A percentile compares a stretch with the other conserved stretches of the same genome.
Conservation (phyloP, 1,140 invertebrate genomes). For the Dolichoris vasculosae region DNA sequence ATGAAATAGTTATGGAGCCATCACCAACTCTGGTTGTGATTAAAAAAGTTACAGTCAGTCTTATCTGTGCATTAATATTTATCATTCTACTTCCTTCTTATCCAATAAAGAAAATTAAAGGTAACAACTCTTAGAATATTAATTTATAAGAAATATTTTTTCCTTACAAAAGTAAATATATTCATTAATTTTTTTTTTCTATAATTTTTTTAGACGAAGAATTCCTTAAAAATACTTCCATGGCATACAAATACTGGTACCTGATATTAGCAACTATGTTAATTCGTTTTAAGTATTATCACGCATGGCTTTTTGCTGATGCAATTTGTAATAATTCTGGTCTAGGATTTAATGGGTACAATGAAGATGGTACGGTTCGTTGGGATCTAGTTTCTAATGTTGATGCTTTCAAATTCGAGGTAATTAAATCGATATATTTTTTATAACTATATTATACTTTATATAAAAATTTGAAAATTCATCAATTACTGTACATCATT, state of each 20-base stretch:
- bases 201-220: slow-evolving; percentile 77
- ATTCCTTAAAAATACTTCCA: slow-evolving; percentile 78
- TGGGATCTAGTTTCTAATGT: slow-evolving; percentile 97
- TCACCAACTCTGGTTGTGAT: slow-evolving; percentile 78
- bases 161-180: background rate
- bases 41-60: slow-evolving; percentile 80
- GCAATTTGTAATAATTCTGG: slow-evolving; percentile 95
- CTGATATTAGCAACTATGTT: slow-evolving; percentile 85
- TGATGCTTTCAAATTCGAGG: slow-evolving; percentile 92
- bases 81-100: slow-evolving; percentile 79
- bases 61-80: slow-evolving; percentile 81
- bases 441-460: background rate
- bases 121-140: slow-evolving; percentile 58
- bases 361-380: slow-evolving; percentile 79
- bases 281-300: slow-evolving; percentile 95
- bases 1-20: slow-evolving; percentile 76
- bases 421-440: slow-evolving; percentile 64
- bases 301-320: slow-evolving; percentile 96
- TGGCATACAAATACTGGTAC: slow-evolving; percentile 84
- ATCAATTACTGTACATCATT: no score
- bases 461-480: no score
- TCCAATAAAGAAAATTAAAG: slow-evolving; percentile 79
- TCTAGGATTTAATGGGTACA: slow-evolving; percentile 91
- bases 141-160: background rate
- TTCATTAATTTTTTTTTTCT: background rate